Base-by-base conservation (phyloP, 2,113 vertebrate genomes). In the Alethe castanea region DNA sequence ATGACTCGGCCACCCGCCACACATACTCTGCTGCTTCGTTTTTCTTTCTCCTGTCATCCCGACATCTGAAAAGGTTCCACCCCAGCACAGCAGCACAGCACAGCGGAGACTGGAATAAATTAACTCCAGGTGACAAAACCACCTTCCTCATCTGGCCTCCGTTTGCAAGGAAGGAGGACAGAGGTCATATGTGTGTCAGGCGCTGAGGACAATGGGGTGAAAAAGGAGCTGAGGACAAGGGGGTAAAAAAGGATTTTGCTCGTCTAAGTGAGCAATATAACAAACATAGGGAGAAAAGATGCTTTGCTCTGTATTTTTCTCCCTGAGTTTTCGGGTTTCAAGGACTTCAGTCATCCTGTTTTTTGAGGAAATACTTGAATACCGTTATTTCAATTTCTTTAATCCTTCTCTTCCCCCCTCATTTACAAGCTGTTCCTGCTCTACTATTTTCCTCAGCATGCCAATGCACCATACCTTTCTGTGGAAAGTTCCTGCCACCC, bases 1-100 rank as follows among this genome's bases (percentile, higher is more conserved):
- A 96, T 92, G 97, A 96, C 92, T 95, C 91, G 93, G 95, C 85
- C 96, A 97, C 86, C 88, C 94, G 92, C 91, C 96, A 97, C 83
- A 87, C 94, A 97, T 85, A 96, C 60, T 92, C 81, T 89, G 45
- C 92, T 95, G 77, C 47, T 91, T 92, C 90, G 57, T 95, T 96
- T 88, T 94, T 94, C 92, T 92, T 88, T 79, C 77, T 90, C 45
- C 64, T 94, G 54, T 95, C 92, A 85, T 94, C 76, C 64, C 2
- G 12, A 90, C 86, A 83, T 94, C 94, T 95, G 93, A 95, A 94
- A 95, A 84, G 83, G 90, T 90, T 83, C 95, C 96, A 93, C 91
- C 91, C 94, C 19, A 3, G 71, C 77, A 88, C 73, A 91, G 80
- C 29, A 9, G 66, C 85, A 79, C 14, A 9, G 54, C 71, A 78